Conservation (phyloP, 2,797 vertebrate species). For the Molossus molossus region DNA sequence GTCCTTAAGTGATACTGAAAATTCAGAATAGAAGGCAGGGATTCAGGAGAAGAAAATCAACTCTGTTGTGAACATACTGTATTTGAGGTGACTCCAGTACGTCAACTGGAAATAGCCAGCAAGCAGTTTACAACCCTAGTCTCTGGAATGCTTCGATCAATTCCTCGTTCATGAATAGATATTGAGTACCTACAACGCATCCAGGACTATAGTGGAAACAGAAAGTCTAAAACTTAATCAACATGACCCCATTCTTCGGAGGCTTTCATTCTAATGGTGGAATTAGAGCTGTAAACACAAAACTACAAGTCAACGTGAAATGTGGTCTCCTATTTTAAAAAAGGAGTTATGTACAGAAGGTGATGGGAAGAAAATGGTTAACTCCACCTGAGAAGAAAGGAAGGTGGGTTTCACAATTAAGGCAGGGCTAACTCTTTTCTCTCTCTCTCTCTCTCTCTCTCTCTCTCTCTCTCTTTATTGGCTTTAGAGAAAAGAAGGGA, state of each 20-base stretch:
- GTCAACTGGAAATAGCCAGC: neutral
- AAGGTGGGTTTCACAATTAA: neutral
- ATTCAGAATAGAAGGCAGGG: neutral
- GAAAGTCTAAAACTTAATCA: slow-evolving; percentile 11
- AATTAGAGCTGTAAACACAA: neutral
- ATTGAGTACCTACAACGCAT: neutral
- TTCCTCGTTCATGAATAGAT: neutral
- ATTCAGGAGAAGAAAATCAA: slow-evolving; percentile 13
- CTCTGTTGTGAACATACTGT: neutral
- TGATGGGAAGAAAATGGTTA: neutral
- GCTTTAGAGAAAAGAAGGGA: too few relatives aligned
- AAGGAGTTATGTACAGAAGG: neutral
- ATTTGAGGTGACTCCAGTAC: neutral
- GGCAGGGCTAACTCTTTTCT: neutral
- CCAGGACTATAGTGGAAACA: neutral
- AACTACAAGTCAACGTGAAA: neutral
- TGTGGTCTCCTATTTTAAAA: neutral
- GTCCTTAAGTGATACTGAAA: neutral
- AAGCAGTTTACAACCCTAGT: neutral
- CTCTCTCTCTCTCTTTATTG: too few relatives aligned
- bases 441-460: too few relatives aligned
- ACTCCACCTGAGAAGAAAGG: neutral
- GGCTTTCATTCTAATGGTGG: neutral
- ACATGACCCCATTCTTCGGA: neutral
- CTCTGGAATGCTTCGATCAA: neutral